Base-by-base conservation (phyloP, 2,797 vertebrate genomes). In the Schizopygopsis malacanthus region DNA sequence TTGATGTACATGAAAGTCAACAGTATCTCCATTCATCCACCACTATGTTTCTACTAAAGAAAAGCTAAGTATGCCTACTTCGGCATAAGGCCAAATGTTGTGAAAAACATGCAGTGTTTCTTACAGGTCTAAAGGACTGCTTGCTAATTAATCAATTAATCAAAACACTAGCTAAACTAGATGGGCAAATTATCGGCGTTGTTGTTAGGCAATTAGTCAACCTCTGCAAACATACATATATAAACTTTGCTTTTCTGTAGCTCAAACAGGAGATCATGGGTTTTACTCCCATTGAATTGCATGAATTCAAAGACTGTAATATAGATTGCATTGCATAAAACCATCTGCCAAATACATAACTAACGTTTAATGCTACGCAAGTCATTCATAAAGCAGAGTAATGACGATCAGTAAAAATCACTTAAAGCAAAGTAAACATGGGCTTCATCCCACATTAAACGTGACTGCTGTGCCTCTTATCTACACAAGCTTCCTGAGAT, bases 401-500 rank as follows among this genome's bases (percentile, higher is more conserved):
- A 37, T 54, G 6, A 8, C 22, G 10, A 20, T 63, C 59, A 56
- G 28, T 45, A 16, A 9, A 52, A 16, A 71, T 41, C 50, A 85
- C 80, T 73, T 47, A 43, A 5, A 28, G 52, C 65, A 69, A 43
- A 43, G 43, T 43, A 43, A 88, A 84, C n/a, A 12, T 28, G 25
- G 6, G 70, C 28, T 41, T 56, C 20, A 10, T n/a, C 84, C 81
- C 82, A 37, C 87, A 86, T 82, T 56, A 47, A 86, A 76, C 9
- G 15, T 54, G 33, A 10, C 28, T 39, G 50, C 50, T 63, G 37
- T 69, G 85, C 39, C 72, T 41, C 52, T 76, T 37, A 86, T 81
- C 89, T 79, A 82, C 69, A 82, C 28, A 82, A 43, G 56, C 61
- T 86, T 86, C 83, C 75, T 52, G 25, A 76, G 82, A 88, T 87